Conservation (phyloP, 1,140 invertebrate genomes). For the Drosophila equinoxialis region DNA sequence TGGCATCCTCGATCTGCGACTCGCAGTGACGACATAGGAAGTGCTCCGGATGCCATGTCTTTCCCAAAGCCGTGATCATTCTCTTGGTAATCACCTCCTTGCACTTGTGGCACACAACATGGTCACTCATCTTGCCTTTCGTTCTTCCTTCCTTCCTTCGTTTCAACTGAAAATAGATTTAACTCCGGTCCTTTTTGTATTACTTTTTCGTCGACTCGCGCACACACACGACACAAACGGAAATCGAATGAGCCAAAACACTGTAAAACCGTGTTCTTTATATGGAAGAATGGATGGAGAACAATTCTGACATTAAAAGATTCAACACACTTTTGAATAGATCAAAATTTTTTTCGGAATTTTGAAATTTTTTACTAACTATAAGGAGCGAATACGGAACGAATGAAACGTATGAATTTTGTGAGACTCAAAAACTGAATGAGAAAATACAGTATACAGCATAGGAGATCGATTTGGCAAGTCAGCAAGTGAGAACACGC, state of each 20-base stretch:
- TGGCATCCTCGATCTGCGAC: constrained; percentile 84
- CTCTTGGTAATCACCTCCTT: constrained; percentile 74
- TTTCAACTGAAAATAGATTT: constrained; percentile 4
- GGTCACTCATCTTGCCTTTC: constrained; percentile 38
- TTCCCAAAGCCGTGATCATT: constrained; percentile 93
- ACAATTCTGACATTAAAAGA: constrained; percentile 2
- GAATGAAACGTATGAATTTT: constrained; percentile 69
- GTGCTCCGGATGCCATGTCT: constrained; percentile 99
- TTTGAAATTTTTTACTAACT: constrained; percentile 44
- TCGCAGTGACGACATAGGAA: constrained; percentile 94
- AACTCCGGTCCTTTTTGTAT: neutral
- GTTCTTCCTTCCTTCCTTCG: neutral
- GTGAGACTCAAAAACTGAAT: constrained; percentile 75
- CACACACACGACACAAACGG: constrained; percentile 1
- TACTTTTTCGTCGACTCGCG: neutral
- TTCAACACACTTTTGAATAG: neutral
- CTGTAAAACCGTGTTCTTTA: neutral
- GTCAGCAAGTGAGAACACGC: neutral
- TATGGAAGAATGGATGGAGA: neutral
- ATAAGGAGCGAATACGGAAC: constrained; percentile 55
- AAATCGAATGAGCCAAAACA: constrained; percentile 8
- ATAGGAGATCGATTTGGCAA: constrained; percentile 16
- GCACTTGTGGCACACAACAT: constrained; percentile 72
- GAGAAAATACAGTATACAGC: constrained; percentile 17
- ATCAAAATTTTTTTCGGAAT: constrained; percentile 39